Evolutionary conservation across 2,113 vertebrate genomes (phyloP).

Genomic region (Prochilodus magdalenae): DNA sequence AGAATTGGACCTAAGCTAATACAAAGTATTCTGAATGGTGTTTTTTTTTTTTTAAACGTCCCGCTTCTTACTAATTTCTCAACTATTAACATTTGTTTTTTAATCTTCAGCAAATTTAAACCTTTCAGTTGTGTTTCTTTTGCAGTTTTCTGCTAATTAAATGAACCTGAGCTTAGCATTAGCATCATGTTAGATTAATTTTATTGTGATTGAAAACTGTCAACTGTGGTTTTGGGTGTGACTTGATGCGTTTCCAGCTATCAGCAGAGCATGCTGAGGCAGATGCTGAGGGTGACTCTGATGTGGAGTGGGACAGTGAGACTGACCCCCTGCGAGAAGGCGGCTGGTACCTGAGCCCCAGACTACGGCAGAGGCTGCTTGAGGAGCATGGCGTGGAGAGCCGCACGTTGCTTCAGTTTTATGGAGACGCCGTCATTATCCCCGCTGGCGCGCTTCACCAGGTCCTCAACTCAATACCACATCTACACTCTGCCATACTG

Average conservation of each 20-base stretch:
- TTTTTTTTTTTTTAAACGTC: no score
- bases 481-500: neutral
- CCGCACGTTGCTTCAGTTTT: constrained; percentile 85
- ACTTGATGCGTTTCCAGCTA: constrained; percentile 37
- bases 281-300: constrained; percentile 83
- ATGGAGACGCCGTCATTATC: constrained; percentile 86
- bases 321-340: constrained; percentile 88
- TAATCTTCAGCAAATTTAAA: no score
- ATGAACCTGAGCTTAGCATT: no score
- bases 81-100: no score
- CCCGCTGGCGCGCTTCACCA: constrained; percentile 90
- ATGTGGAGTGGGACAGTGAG: constrained; percentile 82
- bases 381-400: constrained; percentile 85
- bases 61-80: no score
- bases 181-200: no score
- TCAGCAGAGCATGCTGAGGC: constrained; percentile 63
- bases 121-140: no score
- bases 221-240: constrained; percentile 26
- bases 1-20: no score
- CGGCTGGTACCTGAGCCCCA: constrained; percentile 85
- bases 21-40: no score
- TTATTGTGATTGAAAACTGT: neutral
- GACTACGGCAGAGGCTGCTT: constrained; percentile 82
- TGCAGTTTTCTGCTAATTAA: no score
- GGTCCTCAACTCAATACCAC: constrained; percentile 65